Evolutionary conservation across 2,888 invertebrate genomes (phyloP), one percentile per base, ranked within the genome.

Genomic region (Diplazon laetatorius): DNA sequence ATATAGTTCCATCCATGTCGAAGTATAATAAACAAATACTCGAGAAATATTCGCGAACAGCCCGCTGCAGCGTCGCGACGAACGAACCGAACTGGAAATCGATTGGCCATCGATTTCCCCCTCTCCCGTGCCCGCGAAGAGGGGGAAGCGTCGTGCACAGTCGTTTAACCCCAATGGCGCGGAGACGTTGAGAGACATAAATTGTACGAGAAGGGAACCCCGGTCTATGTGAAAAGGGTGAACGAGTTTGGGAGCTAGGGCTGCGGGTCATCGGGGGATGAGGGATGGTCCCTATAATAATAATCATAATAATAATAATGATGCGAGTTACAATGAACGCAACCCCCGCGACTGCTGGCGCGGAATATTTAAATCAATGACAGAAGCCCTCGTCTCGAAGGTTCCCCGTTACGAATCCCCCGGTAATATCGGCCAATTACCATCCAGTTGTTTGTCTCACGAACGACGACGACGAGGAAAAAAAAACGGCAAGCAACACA

Each of bases 291-390:
- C 22, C 25, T n/a, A 16, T 52, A 42, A 66, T 50, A 65, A 65
- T 65, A 52, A 52, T 5, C 22, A 14, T 9, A 66, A 14, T 50
- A 20, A 14, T 52, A 25, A 5, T 16, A 18, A n/a, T 50, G 35
- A n/a, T n/a, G n/a, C n/a, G n/a, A n/a, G n/a, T n/a, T n/a, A n/a
- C n/a, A n/a, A n/a, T 9, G n/a, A 48, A 16, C 14, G 39, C 37
- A 52, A n/a, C 52, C 35, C 50, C 14, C 66, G 16, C 14, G 50
- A 50, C 82, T 78, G 60, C 74, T 77, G 82, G 80, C 76, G 68
- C 80, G 82, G 82, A 85, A 84, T 85, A 85, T 85, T 85, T 82
- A 86, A 86, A 86, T 86, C 86, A 86, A 85, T 84, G 85, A 83
- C 85, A 82, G 55, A 16, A 77, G 68, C 76, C 3, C 3, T 71